A percentile compares a stretch with the other conserved stretches of the same genome.
These are phyloP conservation scores for Eidolon helvum DNA, from an alignment of 2,113 vertebrate species.

Conservation along the genomic window DNA sequence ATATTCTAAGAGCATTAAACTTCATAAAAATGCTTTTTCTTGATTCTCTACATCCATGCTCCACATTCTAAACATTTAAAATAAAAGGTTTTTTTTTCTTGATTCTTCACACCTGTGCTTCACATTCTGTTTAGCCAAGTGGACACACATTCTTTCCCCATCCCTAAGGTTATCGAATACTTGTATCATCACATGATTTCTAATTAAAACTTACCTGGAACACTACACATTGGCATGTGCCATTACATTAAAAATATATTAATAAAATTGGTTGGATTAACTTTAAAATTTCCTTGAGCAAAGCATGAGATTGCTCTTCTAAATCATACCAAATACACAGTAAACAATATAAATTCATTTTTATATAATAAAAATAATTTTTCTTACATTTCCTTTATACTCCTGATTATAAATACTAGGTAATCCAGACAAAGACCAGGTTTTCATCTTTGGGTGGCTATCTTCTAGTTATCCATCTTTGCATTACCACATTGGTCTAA, in stretches of 20 bases:
- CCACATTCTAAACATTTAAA: not conserved
- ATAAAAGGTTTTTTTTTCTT: not conserved
- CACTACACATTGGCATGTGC: not conserved
- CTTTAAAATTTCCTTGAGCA: not conserved
- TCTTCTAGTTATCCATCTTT: not conserved
- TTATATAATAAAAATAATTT: slow-evolving; percentile 13
- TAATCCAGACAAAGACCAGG: not conserved
- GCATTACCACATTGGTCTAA: not conserved
- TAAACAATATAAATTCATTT: not conserved
- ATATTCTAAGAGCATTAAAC: not conserved
- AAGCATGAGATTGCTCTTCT: not conserved
- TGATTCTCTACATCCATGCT: not conserved
- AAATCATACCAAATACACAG: not conserved
- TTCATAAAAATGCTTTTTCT: not conserved
- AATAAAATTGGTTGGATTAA: not conserved
- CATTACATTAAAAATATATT: not conserved
- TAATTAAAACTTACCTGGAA: slow-evolving; percentile 29
- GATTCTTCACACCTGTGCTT: not conserved
- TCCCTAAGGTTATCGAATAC: not conserved
- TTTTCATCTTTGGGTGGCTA: not conserved
- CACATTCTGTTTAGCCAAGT: not conserved
- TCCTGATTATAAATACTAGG: slow-evolving; percentile 14
- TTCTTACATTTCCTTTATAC: not conserved
- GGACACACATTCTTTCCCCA: not conserved
- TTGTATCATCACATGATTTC: not conserved